Base-by-base conservation (phyloP, 2,113 vertebrate genomes). In the Neodontobutis hainanensis region DNA sequence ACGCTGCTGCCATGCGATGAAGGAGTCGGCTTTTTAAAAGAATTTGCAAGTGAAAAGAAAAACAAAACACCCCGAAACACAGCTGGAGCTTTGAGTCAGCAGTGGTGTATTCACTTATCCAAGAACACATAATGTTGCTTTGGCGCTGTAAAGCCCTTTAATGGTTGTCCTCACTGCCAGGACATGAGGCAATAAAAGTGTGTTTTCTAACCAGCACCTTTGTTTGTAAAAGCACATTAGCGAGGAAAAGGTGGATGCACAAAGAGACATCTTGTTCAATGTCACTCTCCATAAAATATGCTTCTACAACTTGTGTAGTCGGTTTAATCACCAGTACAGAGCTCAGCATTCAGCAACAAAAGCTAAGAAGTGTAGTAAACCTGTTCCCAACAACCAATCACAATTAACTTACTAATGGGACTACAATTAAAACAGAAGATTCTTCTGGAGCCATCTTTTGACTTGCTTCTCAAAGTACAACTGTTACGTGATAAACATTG, bases 321-420 rank as follows among this genome's bases (percentile, higher is more conserved):
- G 27, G 15, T 55, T 56, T 84, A 76, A 76, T 81, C 71, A 64
- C 11, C 35, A 8, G 73, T 62, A 67, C 1, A 6, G 11, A 9
- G 51, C 50, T 62, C 27, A 34, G 51, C 15, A 53, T 49, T 77
- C 51, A 71, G 75, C 46, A 61, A 0, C 8, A 7, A 6, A 8
- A 78, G 80, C 85, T 85, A 82, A 71, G 27, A 9, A 52, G 11
- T 14, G 5, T 6, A 32, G 19, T 34, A 52, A 52, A 52, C 50
- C 34, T 32, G 50, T 52, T 52, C 10, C 8, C 38, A 40, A 40
- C 8, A 52, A 0, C 6, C 38, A 4, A 27, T 51, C 32, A 27
- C 19, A 27, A 27, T 27, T 27, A 2, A 27, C 19, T 27, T 27
- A 27, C 19, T 27, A 27, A 27, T 27, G 19, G 19, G 19, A 27